Conservation (phyloP, 2,797 vertebrate species). For the Merluccius polli region DNA sequence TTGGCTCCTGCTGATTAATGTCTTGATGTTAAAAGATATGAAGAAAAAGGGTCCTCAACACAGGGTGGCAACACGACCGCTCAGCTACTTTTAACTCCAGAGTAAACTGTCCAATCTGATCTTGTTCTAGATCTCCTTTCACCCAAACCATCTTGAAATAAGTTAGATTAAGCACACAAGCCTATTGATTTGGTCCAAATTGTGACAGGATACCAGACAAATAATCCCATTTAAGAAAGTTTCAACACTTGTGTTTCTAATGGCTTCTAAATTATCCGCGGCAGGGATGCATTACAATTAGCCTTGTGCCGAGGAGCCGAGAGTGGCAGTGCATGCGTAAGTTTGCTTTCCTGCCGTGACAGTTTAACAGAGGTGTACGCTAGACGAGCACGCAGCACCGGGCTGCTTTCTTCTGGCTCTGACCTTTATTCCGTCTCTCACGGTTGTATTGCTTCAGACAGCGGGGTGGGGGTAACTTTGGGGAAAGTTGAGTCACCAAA, state of each 20-base stretch:
- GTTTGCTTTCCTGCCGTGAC: slow-evolving; percentile 29
- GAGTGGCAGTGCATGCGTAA: slow-evolving; percentile 56
- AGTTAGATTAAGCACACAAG: slow-evolving; percentile 60
- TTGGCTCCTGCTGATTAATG: not conserved
- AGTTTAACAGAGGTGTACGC: slow-evolving; percentile 23
- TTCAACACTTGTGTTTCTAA: slow-evolving; percentile 65
- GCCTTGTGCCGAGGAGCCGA: slow-evolving; percentile 53
- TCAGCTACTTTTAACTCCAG: slow-evolving; percentile 3
- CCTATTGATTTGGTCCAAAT: slow-evolving; percentile 65
- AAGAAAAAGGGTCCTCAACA: not conserved
- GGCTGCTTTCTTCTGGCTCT: not conserved
- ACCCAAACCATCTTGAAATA: slow-evolving; percentile 43
- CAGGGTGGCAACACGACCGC: not conserved
- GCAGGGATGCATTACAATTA: slow-evolving; percentile 64
- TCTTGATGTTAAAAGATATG: not conserved
- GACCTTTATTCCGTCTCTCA: not conserved
- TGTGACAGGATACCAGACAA: slow-evolving; percentile 56
- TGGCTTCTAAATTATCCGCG: slow-evolving; percentile 61
- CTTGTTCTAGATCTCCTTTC: slow-evolving; percentile 1
- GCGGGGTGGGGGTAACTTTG: not conserved
- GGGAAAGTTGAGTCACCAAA: not conserved
- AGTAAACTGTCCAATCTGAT: not conserved
- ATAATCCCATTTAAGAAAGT: slow-evolving; percentile 65
- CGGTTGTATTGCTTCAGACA: not conserved
- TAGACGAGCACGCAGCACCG: slow-evolving; percentile 25